phyloP scores from a whole-genome alignment of 2,113 vertebrate genomes.

The Mandrillus leucophaeus region DNA sequence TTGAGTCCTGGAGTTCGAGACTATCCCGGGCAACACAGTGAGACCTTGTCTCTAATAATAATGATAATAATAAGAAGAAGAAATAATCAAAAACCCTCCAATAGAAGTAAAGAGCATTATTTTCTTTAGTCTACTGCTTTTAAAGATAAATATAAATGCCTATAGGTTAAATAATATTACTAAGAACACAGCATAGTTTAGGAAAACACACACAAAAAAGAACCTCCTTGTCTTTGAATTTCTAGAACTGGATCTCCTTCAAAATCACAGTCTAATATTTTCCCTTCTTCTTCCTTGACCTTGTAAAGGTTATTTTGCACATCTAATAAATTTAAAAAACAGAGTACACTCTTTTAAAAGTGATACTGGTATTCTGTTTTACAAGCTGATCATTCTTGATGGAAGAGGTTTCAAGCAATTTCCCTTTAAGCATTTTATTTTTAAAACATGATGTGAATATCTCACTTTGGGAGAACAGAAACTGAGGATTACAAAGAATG shows the following conservation, averaged over 20 bases:
- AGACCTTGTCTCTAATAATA: no score
- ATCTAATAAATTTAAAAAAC: neutral
- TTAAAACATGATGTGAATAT: neutral
- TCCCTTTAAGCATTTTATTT: neutral
- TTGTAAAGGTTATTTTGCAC: neutral
- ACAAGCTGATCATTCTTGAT: neutral
- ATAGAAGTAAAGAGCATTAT: neutral
- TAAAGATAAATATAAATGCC: neutral
- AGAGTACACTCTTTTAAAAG: neutral
- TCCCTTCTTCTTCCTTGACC: neutral
- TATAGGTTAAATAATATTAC: neutral
- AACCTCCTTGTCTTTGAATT: neutral
- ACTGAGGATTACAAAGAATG: neutral
- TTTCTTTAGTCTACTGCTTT: neutral
- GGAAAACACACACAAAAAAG: neutral
- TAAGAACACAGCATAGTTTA: neutral
- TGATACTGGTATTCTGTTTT: neutral
- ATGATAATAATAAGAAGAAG: fast-evolving
- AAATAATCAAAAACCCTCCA: neutral
- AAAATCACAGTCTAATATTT: neutral
- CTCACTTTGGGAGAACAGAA: neutral
- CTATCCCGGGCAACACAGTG: no score
- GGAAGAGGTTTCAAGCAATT: neutral
- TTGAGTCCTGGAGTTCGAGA: no score
- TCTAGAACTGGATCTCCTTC: neutral